Conservation (phyloP, 2,888 invertebrate genomes). For the Sphaerophoria rueppellii region DNA sequence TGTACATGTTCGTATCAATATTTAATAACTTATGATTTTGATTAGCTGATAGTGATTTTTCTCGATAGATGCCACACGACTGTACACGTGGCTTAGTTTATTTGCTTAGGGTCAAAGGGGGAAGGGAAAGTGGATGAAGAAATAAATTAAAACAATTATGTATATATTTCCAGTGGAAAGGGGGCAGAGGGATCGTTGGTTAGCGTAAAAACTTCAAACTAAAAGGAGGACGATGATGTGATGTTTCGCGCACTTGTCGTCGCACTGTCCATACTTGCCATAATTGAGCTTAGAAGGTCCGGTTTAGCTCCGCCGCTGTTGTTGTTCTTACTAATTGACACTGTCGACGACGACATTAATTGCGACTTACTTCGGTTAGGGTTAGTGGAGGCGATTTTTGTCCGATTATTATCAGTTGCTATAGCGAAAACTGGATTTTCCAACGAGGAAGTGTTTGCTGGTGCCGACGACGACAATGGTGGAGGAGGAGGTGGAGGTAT, state of each 20-base stretch:
- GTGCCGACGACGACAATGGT: constrained; percentile 38
- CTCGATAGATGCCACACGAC: constrained; percentile 53
- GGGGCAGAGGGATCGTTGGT: constrained; percentile 10
- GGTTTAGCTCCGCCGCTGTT: constrained; percentile 67
- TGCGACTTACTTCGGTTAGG: constrained; percentile 52
- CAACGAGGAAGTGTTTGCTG: constrained; percentile 43
- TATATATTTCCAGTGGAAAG: constrained; percentile 30
- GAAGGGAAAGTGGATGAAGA: constrained; percentile 41
- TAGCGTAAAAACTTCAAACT: constrained; percentile 34
- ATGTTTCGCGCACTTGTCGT: constrained; percentile 73
- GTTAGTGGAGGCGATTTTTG: constrained; percentile 46
- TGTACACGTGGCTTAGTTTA: constrained; percentile 37
- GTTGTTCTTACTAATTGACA: constrained; percentile 67
- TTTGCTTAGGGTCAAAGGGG: neutral
- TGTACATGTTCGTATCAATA: constrained; percentile 59
- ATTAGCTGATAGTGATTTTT: constrained; percentile 70
- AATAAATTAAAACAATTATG: constrained; percentile 68
- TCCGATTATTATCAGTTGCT: constrained; percentile 47
- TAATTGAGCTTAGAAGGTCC: constrained; percentile 82
- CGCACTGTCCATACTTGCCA: constrained; percentile 82
- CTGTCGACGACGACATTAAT: constrained; percentile 47
- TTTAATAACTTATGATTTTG: constrained; percentile 68
- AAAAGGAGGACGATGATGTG: constrained; percentile 68
- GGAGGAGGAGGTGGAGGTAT: constrained; percentile 74
- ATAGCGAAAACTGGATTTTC: constrained; percentile 59